Evolutionary conservation across 2,797 vertebrate genomes (phyloP).

Genomic region (Micrastur ruficollis): DNA sequence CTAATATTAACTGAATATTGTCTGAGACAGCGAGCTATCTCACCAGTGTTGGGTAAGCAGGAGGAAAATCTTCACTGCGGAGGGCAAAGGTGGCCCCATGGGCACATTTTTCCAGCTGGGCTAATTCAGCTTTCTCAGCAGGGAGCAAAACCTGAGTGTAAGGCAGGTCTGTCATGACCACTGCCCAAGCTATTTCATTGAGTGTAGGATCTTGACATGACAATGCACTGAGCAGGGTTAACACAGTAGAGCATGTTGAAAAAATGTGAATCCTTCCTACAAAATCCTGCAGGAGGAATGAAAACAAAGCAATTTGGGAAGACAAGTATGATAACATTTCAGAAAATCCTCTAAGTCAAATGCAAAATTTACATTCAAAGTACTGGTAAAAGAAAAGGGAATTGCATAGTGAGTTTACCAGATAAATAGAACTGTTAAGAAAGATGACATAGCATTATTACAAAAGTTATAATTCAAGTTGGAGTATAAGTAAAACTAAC

Average conservation of each 20-base stretch:
- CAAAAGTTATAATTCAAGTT: not conserved
- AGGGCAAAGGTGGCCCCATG: not conserved
- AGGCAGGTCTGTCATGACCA: not conserved
- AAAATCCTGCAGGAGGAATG: not conserved
- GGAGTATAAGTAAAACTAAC: not conserved
- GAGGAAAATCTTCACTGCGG: not conserved
- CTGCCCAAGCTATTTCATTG: not conserved
- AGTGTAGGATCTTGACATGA: rapidly evolving
- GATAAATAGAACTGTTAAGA: not conserved
- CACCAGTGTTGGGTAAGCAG: not conserved
- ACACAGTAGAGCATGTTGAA: not conserved
- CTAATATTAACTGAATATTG: rapidly evolving
- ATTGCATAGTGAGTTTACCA: not conserved
- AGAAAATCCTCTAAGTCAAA: not conserved
- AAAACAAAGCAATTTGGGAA: not conserved
- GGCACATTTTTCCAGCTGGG: not conserved
- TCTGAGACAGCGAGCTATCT: not conserved
- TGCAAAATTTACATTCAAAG: not conserved
- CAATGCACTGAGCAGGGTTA: not conserved
- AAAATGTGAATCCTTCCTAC: not conserved
- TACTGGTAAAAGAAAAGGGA: not conserved
- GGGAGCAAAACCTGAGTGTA: not conserved
- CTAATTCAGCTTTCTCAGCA: not conserved
- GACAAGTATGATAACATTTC: not conserved
- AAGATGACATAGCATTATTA: not conserved